Evolutionary conservation across 2,888 invertebrate species (phyloP).

Genomic region (Adela reaumurella): DNA sequence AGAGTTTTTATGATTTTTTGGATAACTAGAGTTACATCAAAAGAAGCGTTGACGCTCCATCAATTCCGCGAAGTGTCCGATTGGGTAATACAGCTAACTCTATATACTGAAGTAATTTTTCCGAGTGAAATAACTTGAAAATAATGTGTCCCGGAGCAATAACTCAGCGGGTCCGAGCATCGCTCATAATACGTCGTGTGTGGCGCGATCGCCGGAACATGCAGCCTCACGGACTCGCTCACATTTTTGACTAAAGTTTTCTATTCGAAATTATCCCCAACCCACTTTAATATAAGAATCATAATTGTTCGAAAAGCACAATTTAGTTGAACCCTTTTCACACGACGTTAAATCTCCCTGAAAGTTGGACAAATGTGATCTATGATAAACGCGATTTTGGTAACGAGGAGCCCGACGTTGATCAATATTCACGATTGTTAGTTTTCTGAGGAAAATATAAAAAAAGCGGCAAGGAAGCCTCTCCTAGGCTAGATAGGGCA

Average conservation of each 20-base stretch:
- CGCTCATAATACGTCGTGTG: constrained; percentile 52
- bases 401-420: constrained; percentile 43
- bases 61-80: background rate
- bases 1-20: too few species aligned
- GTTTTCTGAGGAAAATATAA: constrained; percentile 39
- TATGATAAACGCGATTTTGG: constrained; percentile 52
- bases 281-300: constrained; percentile 13
- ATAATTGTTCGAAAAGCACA: constrained; percentile 12
- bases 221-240: too few species aligned
- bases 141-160: constrained; percentile 23
- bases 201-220: constrained; percentile 40
- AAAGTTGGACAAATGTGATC: constrained; percentile 52
- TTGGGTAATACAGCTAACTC: too few species aligned
- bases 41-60: too few species aligned
- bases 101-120: constrained; percentile 1
- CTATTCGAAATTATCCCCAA: too few species aligned
- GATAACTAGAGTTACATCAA: too few species aligned
- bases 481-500: constrained; percentile 7
- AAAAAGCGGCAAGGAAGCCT: constrained; percentile 20
- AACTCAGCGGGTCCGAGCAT: constrained; percentile 40
- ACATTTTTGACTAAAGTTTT: too few species aligned
- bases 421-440: constrained; percentile 39
- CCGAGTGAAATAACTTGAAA: background rate
- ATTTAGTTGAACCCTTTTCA: constrained; percentile 14
- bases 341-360: constrained; percentile 17